A percentile compares a stretch with the other conserved stretches of the same genome.
phyloP scores from a whole-genome alignment of 2,888 invertebrate species.

The Dynastes hyllus region DNA sequence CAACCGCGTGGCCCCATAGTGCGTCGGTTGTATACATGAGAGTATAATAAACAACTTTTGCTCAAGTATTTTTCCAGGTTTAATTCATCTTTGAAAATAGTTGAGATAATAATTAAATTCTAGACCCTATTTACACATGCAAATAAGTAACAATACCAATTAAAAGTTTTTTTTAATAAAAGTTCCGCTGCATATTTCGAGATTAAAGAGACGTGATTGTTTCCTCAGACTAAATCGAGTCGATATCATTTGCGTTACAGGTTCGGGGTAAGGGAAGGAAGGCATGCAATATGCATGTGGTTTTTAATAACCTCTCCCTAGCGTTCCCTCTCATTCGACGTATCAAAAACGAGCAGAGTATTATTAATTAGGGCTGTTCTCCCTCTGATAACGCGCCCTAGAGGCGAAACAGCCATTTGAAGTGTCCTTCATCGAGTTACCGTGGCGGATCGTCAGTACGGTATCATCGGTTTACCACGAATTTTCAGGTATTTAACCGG shows the following conservation, averaged over 20 bases:
- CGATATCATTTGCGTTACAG: background rate
- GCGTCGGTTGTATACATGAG: too few relatives aligned
- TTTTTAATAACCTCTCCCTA: slow-evolving; percentile 66
- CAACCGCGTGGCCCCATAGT: too few relatives aligned
- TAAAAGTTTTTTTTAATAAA: slow-evolving; percentile 15
- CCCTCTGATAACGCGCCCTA: slow-evolving; percentile 60
- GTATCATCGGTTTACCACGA: slow-evolving; percentile 56
- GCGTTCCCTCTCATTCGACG: slow-evolving; percentile 40
- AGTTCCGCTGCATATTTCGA: slow-evolving; percentile 10
- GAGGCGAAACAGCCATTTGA: slow-evolving; percentile 57
- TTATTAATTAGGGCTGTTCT: slow-evolving; percentile 66
- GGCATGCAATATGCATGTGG: slow-evolving; percentile 66
- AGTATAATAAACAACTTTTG: too few relatives aligned
- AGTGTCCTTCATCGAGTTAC: slow-evolving; percentile 59
- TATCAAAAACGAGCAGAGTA: slow-evolving; percentile 58
- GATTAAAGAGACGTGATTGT: slow-evolving; percentile 19
- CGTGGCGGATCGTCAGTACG: slow-evolving; percentile 51
- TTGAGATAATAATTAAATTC: too few relatives aligned
- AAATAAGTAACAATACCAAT: background rate
- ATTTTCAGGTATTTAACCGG: slow-evolving; percentile 51
- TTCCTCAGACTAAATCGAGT: background rate
- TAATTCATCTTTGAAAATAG: too few relatives aligned
- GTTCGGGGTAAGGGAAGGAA: background rate
- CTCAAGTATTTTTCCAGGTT: too few relatives aligned
- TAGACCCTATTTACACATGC: too few relatives aligned